Percentiles rank a stretch among this genome's conserved stretches.
Conservation (phyloP, 2,113 vertebrate species). For the Psophia crepitans region DNA sequence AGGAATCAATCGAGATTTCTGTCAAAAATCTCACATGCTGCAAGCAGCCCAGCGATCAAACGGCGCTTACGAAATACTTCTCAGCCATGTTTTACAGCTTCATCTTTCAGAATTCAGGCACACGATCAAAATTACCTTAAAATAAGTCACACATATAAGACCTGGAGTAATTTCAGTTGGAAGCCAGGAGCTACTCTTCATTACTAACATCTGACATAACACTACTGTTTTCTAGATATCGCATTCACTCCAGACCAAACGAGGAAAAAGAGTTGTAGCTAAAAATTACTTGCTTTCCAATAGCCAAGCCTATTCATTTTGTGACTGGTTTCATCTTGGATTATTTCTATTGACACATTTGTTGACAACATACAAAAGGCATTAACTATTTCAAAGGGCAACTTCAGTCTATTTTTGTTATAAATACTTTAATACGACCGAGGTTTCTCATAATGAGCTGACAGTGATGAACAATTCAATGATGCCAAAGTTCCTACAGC, state of each 20-base stretch:
- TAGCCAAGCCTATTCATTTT: background rate
- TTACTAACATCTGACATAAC: background rate
- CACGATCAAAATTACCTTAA: rapidly evolving
- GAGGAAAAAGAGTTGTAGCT: background rate
- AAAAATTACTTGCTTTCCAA: background rate
- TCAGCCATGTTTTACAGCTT: background rate
- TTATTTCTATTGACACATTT: background rate
- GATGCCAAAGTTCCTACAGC: background rate
- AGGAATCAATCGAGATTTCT: slow-evolving; percentile 45
- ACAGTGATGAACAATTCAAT: background rate
- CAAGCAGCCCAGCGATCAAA: slow-evolving; percentile 24
- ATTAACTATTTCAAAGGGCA: background rate
- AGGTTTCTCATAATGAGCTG: background rate
- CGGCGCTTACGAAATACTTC: background rate
- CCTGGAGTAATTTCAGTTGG: background rate
- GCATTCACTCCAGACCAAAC: background rate
- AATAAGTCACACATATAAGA: background rate
- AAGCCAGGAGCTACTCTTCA: background rate
- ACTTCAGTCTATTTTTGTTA: background rate
- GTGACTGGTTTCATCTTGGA: background rate
- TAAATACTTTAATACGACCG: background rate
- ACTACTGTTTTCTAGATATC: background rate
- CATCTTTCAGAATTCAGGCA: background rate
- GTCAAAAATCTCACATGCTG: slow-evolving; percentile 48
- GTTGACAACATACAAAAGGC: background rate